Evolutionary conservation across 2,113 vertebrate species (phyloP), one percentile per base, ranked within the genome.

Genomic region (Apaloderma vittatum): DNA sequence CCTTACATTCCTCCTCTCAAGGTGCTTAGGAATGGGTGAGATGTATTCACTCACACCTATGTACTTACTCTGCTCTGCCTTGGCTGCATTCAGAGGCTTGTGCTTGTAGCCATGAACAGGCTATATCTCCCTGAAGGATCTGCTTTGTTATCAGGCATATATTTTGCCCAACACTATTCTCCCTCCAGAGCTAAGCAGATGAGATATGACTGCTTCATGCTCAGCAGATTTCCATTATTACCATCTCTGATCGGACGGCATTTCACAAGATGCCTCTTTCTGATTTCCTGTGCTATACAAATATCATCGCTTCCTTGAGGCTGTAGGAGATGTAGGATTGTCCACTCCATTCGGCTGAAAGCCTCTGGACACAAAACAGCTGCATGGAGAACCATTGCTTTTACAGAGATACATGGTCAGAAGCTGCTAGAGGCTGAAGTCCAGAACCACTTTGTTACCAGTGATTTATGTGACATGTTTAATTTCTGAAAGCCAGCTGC

Each of bases 401-500:
- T 96, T 94, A 91, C 82, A 37, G 65, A 96, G 95, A 94, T 91
- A 62, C 92, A 89, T 82, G 70, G 88, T 73, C 89, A 97, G 90
- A 75, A 94, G 86, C 70, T 95, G 88, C 76, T 87, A 63, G 80
- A 84, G 91, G 88, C 94, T 91, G 76, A 58, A 95, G 62, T 87
- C 93, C 95, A 94, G 96, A 97, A 82, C 83, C 89, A 79, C 92
- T 94, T 94, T 91, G 88, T 89, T 96, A 87, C 70, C 46, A 58
- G 65, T 94, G 91, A 97, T 97, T 97, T 96, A 97, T 94, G 77
- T 76, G 76, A 94, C 86, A 79, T 65, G 62, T 6, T 6, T 81
- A 73, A 94, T 97, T 94, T 97, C 83, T 94, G 72, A 96, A 96
- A 96, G 96, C 86, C 95, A 97, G 86, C 93, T 97, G 94, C 96